Conservation (phyloP, 2,888 invertebrate species). For the Limnephilus marmoratus region DNA sequence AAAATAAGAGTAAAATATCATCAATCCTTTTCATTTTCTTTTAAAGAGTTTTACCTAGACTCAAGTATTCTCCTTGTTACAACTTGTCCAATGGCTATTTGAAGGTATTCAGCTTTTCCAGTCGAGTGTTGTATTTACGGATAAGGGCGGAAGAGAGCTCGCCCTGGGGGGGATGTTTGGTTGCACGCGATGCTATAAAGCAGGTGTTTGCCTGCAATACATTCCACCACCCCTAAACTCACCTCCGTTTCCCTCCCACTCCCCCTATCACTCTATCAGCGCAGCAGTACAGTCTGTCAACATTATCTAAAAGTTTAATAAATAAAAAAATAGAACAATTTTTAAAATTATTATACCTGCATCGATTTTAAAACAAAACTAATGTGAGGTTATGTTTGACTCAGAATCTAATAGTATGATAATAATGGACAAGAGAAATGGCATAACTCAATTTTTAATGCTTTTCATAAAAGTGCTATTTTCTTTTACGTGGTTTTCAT, state of each 20-base stretch:
- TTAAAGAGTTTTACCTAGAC: background rate
- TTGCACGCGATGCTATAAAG: slow-evolving; percentile 34
- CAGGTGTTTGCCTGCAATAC: slow-evolving; percentile 34
- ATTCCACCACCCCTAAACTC: background rate
- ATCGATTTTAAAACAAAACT: too few species aligned
- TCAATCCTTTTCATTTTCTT: background rate
- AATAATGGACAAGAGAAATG: too few species aligned
- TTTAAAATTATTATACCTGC: too few species aligned
- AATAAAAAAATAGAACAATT: too few species aligned
- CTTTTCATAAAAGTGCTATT: too few species aligned
- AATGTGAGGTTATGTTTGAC: too few species aligned
- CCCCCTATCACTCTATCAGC: background rate
- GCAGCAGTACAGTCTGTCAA: background rate
- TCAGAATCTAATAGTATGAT: too few species aligned
- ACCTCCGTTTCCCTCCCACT: background rate
- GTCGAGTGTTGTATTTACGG: background rate
- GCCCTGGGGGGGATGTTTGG: slow-evolving; percentile 1
- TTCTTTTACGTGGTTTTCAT: too few species aligned
- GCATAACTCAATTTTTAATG: too few species aligned
- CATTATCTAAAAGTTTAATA: too few species aligned
- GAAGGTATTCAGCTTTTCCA: background rate
- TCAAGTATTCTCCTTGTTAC: background rate
- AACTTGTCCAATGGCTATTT: background rate
- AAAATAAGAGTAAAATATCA: background rate
- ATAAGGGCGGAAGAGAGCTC: background rate